Conservation (phyloP, 1,140 invertebrate species). For the Papilio polyxenes region DNA sequence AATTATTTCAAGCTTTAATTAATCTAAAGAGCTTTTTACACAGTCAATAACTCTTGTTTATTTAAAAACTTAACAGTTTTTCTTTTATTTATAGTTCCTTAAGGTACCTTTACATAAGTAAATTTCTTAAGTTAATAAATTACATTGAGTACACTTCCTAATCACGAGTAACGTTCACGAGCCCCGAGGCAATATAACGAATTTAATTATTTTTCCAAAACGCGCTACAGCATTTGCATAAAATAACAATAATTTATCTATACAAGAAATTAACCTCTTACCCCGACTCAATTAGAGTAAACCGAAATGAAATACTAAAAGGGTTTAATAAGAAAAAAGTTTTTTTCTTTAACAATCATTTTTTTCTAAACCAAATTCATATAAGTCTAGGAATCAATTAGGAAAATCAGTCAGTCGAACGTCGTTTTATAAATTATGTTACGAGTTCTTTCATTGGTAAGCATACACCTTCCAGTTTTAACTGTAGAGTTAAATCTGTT, state of each 20-base stretch:
- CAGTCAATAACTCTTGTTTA: slow-evolving; percentile 29
- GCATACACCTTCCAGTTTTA: no score
- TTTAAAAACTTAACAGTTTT: slow-evolving; percentile 31
- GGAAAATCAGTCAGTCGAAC: slow-evolving; percentile 55
- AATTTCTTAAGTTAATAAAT: slow-evolving; percentile 44
- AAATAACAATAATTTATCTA: slow-evolving; percentile 76
- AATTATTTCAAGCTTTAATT: not conserved
- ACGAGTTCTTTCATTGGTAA: no score
- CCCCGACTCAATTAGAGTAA: slow-evolving; percentile 71
- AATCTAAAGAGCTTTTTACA: not conserved
- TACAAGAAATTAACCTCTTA: slow-evolving; percentile 74
- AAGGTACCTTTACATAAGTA: slow-evolving; percentile 25
- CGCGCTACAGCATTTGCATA: slow-evolving; percentile 72
- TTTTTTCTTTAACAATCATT: slow-evolving; percentile 49
- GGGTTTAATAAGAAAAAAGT: slow-evolving; percentile 65
- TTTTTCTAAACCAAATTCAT: slow-evolving; percentile 38
- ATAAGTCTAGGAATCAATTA: slow-evolving; percentile 64
- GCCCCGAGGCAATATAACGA: slow-evolving; percentile 61
- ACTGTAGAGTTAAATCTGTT: no score
- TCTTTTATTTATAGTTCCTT: not conserved
- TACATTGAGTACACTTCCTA: slow-evolving; percentile 58
- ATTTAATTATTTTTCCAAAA: slow-evolving; percentile 75
- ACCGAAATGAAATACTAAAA: slow-evolving; percentile 65
- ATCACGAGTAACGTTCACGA: slow-evolving; percentile 69
- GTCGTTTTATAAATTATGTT: not conserved